Percentiles rank a stretch among this genome's conserved stretches.
Evolutionary conservation across 2,797 vertebrate genomes (phyloP).

Genomic region (Leuciscus waleckii): DNA sequence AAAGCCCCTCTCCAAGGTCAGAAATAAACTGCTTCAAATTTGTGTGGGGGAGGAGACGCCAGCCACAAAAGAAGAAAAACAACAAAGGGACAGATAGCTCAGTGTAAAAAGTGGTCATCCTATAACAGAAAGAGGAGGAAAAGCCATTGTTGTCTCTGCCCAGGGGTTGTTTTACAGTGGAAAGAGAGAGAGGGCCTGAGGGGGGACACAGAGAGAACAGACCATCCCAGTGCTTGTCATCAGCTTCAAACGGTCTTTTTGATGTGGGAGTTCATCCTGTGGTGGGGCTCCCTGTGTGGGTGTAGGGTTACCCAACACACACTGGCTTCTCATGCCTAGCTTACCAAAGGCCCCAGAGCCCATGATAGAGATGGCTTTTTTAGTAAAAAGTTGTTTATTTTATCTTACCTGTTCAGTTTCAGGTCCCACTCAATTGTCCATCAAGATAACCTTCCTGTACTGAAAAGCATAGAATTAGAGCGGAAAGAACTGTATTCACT

Average conservation of each 20-base stretch:
- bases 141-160: slow-evolving; percentile 71
- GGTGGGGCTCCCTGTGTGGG: slow-evolving; percentile 67
- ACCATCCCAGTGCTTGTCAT: slow-evolving; percentile 75
- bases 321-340: slow-evolving; percentile 61
- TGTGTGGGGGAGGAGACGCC: slow-evolving; percentile 43
- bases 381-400: slow-evolving; percentile 62
- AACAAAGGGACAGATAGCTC: slow-evolving; percentile 61
- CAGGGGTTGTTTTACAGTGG: slow-evolving; percentile 71
- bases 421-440: slow-evolving; percentile 58
- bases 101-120: slow-evolving; percentile 58
- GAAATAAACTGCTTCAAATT: slow-evolving; percentile 38
- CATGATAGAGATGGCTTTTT: slow-evolving; percentile 54
- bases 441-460: slow-evolving; percentile 49
- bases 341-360: slow-evolving; percentile 59
- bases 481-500: slow-evolving; percentile 25
- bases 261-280: slow-evolving; percentile 72
- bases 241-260: slow-evolving; percentile 78
- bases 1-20: slow-evolving; percentile 4
- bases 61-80: slow-evolving; percentile 55
- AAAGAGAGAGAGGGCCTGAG: slow-evolving; percentile 64
- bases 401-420: slow-evolving; percentile 59
- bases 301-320: slow-evolving; percentile 74
- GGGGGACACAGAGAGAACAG: slow-evolving; percentile 66
- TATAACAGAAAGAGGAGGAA: slow-evolving; percentile 67
- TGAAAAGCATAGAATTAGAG: slow-evolving; percentile 38